phyloP scores from a whole-genome alignment of 2,113 vertebrate genomes.

The Callionymus lyra region DNA sequence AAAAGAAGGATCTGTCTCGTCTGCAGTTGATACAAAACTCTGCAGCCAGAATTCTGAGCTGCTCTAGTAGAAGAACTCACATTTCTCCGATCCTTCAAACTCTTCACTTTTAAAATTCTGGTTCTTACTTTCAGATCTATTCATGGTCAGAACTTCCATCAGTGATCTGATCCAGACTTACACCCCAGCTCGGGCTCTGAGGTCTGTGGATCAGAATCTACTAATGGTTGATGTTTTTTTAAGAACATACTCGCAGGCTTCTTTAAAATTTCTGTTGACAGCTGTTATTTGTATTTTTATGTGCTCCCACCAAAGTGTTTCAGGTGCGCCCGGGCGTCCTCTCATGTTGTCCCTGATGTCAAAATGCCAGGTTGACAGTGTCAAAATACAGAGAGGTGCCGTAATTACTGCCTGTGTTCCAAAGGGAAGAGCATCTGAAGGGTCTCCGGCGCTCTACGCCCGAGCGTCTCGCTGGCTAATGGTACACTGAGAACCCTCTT shows the following conservation, averaged over 20 bases:
- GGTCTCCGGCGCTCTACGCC: constrained; percentile 45
- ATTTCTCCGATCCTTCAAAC: too few relatives aligned
- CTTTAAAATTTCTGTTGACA: constrained; percentile 17
- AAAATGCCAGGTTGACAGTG: constrained; percentile 48
- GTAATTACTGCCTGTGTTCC: constrained; percentile 57
- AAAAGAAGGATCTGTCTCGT: too few relatives aligned
- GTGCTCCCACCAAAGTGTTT: constrained; percentile 40
- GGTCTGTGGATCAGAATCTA: too few relatives aligned
- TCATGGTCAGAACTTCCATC: too few relatives aligned
- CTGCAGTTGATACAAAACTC: too few relatives aligned
- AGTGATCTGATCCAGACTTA: too few relatives aligned
- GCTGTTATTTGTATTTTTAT: constrained; percentile 60
- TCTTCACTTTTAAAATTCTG: too few relatives aligned
- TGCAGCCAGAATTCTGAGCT: too few relatives aligned
- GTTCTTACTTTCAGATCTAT: too few relatives aligned
- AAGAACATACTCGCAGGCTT: background rate
- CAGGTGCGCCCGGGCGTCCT: constrained; percentile 37
- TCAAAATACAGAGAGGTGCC: constrained; percentile 56
- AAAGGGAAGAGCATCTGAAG: constrained; percentile 54
- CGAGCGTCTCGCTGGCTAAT: constrained; percentile 56
- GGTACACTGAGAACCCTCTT: constrained; percentile 45
- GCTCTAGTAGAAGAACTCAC: too few relatives aligned
- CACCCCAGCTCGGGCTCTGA: too few relatives aligned
- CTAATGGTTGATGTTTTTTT: background rate
- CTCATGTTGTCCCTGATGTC: constrained; percentile 43